These are phyloP conservation scores for Mastomys natalensis DNA, from an alignment of 2,113 vertebrate species.

Conservation along the genomic window DNA sequence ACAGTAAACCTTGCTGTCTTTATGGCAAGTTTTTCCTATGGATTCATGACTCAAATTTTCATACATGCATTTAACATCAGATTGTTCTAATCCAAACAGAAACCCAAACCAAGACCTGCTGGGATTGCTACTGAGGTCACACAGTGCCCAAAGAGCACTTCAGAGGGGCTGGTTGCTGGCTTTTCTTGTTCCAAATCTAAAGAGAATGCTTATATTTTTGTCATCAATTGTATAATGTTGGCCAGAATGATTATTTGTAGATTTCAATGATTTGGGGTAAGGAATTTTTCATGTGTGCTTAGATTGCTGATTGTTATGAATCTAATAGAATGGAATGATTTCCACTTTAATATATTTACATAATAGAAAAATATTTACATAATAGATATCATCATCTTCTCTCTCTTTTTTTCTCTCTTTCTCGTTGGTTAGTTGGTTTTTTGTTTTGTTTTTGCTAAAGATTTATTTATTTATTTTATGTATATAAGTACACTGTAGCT, in stretches of 20 bases:
- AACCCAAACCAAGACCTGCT: neutral
- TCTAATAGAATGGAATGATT: neutral
- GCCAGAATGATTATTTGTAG: neutral
- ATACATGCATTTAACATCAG: constrained; percentile 21
- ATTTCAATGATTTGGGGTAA: neutral
- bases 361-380: neutral
- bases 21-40: neutral
- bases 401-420: neutral
- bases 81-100: neutral
- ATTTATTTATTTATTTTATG: too few relatives aligned
- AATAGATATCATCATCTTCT: neutral
- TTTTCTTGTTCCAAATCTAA: neutral
- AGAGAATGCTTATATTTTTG: neutral
- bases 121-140: neutral
- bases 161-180: neutral
- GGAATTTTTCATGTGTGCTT: neutral
- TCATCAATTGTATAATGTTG: neutral
- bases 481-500: too few relatives aligned
- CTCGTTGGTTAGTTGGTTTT: too few relatives aligned
- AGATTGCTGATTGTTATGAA: neutral
- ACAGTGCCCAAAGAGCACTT: neutral
- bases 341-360: neutral
- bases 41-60: neutral
- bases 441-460: neutral
- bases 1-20: neutral